Evolutionary conservation across 2,113 vertebrate genomes (phyloP).

Genomic region (Pterocles burchelli): DNA sequence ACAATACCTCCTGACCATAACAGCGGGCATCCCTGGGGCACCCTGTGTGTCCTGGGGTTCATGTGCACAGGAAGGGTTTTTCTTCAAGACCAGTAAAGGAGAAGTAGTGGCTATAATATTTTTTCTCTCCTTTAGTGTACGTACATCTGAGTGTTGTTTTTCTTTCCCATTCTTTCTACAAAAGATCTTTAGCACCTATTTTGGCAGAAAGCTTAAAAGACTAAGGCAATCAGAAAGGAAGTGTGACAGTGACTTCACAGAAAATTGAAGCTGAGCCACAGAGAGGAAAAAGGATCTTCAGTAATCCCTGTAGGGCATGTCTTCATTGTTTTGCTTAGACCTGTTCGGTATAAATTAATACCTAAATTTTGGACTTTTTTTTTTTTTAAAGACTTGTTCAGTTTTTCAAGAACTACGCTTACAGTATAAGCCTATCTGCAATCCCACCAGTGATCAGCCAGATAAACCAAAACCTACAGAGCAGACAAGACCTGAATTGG

Average conservation of each 20-base stretch:
- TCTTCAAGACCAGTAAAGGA: not conserved
- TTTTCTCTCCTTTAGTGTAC: not conserved
- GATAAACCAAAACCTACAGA: not conserved
- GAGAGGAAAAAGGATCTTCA: not conserved
- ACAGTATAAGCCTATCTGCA: not conserved
- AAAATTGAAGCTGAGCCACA: conserved; percentile 26
- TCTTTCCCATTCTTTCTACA: conserved; percentile 28
- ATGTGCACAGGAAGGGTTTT: not conserved
- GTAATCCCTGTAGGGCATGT: not conserved
- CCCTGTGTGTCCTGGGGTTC: not conserved
- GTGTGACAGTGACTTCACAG: conserved; percentile 20
- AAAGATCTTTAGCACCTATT: conserved; percentile 35
- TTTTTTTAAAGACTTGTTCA: not conserved
- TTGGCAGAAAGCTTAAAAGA: conserved; percentile 35
- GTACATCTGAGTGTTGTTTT: not conserved
- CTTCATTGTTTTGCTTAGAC: not conserved
- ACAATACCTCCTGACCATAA: not conserved
- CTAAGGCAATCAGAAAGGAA: conserved; percentile 2
- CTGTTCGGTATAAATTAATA: not conserved
- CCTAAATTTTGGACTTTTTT: not conserved
- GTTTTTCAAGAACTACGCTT: not conserved
- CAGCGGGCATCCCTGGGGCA: not conserved
- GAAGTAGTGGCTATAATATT: not conserved
- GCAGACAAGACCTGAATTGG: not conserved
- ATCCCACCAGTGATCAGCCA: not conserved